Conservation (phyloP, 23 tunicate genomes). For the Aplidium turbinatum region DNA sequence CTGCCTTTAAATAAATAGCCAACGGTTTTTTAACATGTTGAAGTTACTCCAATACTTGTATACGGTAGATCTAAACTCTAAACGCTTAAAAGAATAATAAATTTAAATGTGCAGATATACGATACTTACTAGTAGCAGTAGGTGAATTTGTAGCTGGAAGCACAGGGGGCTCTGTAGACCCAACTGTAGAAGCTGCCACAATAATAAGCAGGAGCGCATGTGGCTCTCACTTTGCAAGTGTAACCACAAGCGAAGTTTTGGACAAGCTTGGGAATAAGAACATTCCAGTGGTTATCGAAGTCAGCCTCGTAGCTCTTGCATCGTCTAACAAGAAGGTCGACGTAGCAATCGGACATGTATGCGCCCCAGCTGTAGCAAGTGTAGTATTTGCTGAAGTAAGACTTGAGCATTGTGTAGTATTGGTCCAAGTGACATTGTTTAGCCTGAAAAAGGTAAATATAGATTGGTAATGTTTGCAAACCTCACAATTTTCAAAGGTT, state of each 20-base stretch:
- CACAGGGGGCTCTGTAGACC: constrained; percentile 20
- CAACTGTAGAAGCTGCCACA: constrained; percentile 35
- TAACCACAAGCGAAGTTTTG: constrained; percentile 39
- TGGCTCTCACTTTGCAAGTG: constrained; percentile 29
- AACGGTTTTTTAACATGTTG: no score
- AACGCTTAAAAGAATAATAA: no score
- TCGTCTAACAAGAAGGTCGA: not conserved
- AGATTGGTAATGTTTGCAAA: no score
- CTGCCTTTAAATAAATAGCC: no score
- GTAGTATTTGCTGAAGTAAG: constrained; percentile 39
- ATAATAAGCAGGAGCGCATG: constrained; percentile 25
- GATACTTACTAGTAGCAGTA: constrained; percentile 28
- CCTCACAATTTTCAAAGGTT: no score
- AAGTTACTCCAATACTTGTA: no score
- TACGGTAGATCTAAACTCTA: no score
- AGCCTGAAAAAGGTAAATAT: constrained; percentile 16
- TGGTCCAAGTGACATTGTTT: constrained; percentile 33
- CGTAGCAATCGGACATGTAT: constrained; percentile 31
- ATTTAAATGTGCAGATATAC: no score
- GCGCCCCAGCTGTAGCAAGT: not conserved
- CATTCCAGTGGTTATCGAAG: constrained; percentile 43
- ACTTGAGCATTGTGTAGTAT: constrained; percentile 30
- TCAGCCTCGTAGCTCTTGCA: constrained; percentile 5
- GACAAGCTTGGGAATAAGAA: constrained; percentile 33
- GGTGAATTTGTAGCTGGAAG: constrained; percentile 26